Evolutionary conservation across 1,140 invertebrate genomes (phyloP), one percentile per base, ranked within the genome.

Genomic region (Bombus superbus): DNA sequence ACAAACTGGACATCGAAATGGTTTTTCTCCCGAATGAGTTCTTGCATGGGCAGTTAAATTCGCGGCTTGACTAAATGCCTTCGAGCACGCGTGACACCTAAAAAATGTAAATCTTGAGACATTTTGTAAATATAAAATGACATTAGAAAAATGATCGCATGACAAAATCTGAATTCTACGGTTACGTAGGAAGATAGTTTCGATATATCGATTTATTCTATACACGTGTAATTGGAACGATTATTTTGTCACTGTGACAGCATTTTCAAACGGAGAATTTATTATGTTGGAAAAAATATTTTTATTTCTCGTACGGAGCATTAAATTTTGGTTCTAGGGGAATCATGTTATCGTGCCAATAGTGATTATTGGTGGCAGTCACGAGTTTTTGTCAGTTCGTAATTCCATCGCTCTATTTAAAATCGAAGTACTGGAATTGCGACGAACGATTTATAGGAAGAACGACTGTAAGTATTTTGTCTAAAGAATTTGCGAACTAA

Each of bases 1-100:
- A 94, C 99, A 99, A 81, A 99, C 98, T 15, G 98, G 98, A 96
- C 99, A 99, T 81, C 98, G 97, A 93, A 97, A 98, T 80, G 98
- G 98, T 93, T 97, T 97, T 90, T 97, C 96, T 4, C 97, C 97
- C 42, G 96, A 97, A 93, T 97, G 97, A 35, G 97, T 96, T 59
- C 97, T 95, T 71, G 97, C 95, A 75, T 96, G 96, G 13, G 95
- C 95, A 40, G 95, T 96, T 77, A 96, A 90, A 90, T 96, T 96
- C 57, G 95, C 96, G 44, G 95, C 95, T 91, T 96, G 95, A 86
- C 95, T 96, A 78, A 96, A 96, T 32, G 94, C 95, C 88, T 97
- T 96, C 62, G 95, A 95, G 91, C 97, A 97, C 88, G 96, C 96
- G 91, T 96, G 96, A 92, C 97, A 97, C 81, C 95, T 95, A 80